Evolutionary conservation across 2,113 vertebrate genomes (phyloP).

Genomic region (Progne subis): DNA sequence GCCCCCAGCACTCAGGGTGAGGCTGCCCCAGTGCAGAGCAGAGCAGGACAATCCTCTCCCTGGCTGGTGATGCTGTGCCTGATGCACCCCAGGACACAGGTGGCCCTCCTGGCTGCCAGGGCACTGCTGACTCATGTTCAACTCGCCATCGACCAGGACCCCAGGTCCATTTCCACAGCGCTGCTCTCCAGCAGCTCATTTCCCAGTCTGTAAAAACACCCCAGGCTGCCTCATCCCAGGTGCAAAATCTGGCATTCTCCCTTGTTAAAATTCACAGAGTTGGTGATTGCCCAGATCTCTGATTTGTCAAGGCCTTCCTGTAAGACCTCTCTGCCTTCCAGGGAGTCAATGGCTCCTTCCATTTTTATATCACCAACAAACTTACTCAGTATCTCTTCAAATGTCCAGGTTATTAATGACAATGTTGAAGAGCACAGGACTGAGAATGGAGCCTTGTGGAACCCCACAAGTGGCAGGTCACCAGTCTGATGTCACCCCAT

Average conservation of each 20-base stretch:
- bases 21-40: background rate
- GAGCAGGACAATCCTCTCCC: background rate
- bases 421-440: background rate
- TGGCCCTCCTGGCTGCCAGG: background rate
- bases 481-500: background rate
- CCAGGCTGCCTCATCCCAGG: background rate
- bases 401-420: background rate
- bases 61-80: background rate
- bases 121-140: background rate
- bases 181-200: background rate
- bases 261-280: background rate
- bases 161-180: fast-evolving
- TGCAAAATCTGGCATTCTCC: background rate
- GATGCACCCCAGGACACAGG: fast-evolving
- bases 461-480: background rate
- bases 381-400: background rate
- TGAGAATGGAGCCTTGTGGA: background rate
- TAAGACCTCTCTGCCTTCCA: background rate
- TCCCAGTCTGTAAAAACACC: background rate
- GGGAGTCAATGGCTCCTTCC: background rate
- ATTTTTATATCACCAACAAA: background rate
- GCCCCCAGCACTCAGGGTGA: background rate
- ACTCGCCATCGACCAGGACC: background rate
- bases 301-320: background rate
- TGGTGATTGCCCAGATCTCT: background rate